Percentiles rank a stretch among this genome's conserved stretches.
These are phyloP conservation scores for Hypocryptadius cinnamomeus DNA, from an alignment of 2,113 vertebrate species.

Conservation along the genomic window DNA sequence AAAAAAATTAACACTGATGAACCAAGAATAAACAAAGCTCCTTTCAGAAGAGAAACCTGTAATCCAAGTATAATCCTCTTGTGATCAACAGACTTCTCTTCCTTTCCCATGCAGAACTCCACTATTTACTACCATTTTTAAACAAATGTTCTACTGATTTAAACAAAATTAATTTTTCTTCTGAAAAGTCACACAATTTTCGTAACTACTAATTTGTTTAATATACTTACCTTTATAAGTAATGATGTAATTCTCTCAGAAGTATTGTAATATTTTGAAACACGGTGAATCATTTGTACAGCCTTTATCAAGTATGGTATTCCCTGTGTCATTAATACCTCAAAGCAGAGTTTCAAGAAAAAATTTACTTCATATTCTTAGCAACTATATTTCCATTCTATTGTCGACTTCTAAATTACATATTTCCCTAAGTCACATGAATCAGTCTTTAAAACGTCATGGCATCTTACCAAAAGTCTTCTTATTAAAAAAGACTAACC, in stretches of 20 bases:
- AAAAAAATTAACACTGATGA: neutral
- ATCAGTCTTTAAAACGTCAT: neutral
- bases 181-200: neutral
- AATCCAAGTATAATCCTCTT: neutral
- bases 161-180: neutral
- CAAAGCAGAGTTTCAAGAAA: constrained; percentile 36
- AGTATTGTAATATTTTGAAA: constrained; percentile 80
- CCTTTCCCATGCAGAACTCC: neutral
- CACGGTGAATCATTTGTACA: constrained; percentile 75
- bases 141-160: neutral
- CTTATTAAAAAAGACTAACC: neutral
- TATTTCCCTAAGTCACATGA: neutral
- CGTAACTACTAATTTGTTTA: neutral
- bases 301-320: constrained; percentile 78
- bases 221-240: constrained; percentile 74
- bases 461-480: neutral
- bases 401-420: neutral
- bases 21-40: neutral
- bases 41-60: neutral
- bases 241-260: constrained; percentile 79
- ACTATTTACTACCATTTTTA: neutral
- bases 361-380: neutral
- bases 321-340: constrained; percentile 76
- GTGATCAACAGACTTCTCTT: neutral
- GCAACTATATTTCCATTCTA: neutral